A percentile compares a stretch with the other conserved stretches of the same genome.
Evolutionary conservation across 2,113 vertebrate genomes (phyloP).

Genomic region (Corapipo altera): DNA sequence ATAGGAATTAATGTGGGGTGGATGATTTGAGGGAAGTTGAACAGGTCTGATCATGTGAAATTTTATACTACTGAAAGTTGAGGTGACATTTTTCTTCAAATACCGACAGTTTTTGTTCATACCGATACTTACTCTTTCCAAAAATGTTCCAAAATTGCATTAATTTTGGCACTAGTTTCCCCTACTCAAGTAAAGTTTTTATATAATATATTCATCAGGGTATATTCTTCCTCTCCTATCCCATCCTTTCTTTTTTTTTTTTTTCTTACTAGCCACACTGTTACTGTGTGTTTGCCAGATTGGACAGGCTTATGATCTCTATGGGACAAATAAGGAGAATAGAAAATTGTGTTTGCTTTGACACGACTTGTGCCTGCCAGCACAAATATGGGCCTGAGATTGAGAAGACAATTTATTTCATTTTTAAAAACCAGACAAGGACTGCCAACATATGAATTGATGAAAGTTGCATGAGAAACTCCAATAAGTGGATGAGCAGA

Average conservation of each 20-base stretch:
- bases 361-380: background rate
- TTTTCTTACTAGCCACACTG: background rate
- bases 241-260: background rate
- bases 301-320: background rate
- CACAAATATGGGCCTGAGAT: background rate
- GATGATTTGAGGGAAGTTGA: background rate
- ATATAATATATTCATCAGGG: background rate
- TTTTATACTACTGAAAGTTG: background rate
- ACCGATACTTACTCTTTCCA: background rate
- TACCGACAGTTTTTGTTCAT: background rate
- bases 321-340: background rate
- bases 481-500: background rate
- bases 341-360: background rate
- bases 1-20: background rate
- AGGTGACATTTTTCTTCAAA: background rate
- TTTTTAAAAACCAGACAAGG: background rate
- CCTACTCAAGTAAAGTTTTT: background rate
- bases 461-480: background rate
- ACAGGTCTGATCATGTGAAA: background rate
- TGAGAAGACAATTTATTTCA: background rate
- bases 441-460: background rate
- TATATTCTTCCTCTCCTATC: background rate
- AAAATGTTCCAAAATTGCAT: background rate
- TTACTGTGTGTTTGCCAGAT: background rate
- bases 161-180: background rate